phyloP scores from a whole-genome alignment of 2,797 vertebrate species.

The Fratercula arctica region DNA sequence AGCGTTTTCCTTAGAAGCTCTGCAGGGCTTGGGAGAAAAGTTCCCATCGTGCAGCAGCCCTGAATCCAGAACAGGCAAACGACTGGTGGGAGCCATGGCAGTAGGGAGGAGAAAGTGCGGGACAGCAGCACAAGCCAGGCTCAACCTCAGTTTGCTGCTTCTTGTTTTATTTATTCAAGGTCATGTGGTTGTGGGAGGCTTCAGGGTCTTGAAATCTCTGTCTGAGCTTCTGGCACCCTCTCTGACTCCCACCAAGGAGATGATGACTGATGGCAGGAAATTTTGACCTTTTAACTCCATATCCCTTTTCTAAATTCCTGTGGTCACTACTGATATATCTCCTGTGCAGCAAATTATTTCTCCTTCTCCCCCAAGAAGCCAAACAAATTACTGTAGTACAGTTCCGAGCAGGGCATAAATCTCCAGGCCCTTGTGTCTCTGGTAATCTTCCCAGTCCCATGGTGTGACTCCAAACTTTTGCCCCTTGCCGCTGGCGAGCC shows the following conservation, averaged over 20 bases:
- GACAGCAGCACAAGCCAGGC: background rate
- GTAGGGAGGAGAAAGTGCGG: background rate
- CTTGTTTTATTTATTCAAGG: background rate
- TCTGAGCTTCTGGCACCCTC: conserved; percentile 21
- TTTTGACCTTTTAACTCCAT: conserved; percentile 58
- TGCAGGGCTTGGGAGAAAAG: background rate
- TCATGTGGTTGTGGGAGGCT: background rate
- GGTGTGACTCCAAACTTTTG: background rate
- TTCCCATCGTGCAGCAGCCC: background rate
- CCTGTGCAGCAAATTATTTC: conserved; percentile 16
- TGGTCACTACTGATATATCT: conserved; percentile 37
- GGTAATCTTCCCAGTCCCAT: background rate
- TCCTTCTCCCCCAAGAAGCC: conserved; percentile 7
- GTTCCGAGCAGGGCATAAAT: background rate
- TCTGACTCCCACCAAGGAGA: background rate
- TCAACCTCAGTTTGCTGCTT: background rate
- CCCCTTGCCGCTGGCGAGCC: conserved; percentile 19
- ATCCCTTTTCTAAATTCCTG: conserved; percentile 58
- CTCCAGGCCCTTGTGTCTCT: background rate
- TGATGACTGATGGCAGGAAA: conserved; percentile 30
- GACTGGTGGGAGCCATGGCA: background rate
- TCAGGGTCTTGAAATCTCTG: background rate
- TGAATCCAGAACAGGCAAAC: background rate
- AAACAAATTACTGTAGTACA: conserved; percentile 41
- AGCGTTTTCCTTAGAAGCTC: conserved; percentile 12